Conservation (phyloP, 2,113 vertebrate genomes). For the Pterocles gutturalis region DNA sequence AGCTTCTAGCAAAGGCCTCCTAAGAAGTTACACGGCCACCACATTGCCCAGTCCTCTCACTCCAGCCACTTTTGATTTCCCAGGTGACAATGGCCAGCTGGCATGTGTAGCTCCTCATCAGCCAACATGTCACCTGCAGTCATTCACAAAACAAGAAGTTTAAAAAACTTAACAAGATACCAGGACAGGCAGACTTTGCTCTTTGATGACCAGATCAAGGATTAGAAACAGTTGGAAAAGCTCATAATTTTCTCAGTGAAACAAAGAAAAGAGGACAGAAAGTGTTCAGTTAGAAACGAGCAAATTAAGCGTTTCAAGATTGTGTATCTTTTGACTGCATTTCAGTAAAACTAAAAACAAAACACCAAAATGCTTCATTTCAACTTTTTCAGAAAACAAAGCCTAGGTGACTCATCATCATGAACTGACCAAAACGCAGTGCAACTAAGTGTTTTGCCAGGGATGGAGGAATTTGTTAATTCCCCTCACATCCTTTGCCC, state of each 20-base stretch:
- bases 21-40: neutral
- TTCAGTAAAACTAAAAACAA: neutral
- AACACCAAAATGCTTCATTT: neutral
- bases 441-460: neutral
- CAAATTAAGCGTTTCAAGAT: neutral
- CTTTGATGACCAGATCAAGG: neutral
- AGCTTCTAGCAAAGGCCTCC: neutral
- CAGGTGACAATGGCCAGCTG: neutral
- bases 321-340: neutral
- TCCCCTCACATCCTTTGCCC: neutral
- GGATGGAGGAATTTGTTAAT: conserved; percentile 9
- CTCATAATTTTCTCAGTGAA: neutral
- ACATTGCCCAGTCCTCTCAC: neutral
- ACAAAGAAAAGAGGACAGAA: neutral
- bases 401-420: neutral
- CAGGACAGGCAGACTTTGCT: neutral
- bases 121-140: neutral
- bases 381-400: neutral
- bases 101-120: neutral
- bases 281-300: neutral
- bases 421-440: neutral
- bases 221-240: neutral
- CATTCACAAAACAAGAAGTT: neutral
- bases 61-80: neutral
- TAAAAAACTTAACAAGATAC: neutral